Evolutionary conservation across 53 echinoderm and acorn worm species (phyloP), one percentile per base, ranked within the genome.

Genomic region (Holothuria leucospilota): DNA sequence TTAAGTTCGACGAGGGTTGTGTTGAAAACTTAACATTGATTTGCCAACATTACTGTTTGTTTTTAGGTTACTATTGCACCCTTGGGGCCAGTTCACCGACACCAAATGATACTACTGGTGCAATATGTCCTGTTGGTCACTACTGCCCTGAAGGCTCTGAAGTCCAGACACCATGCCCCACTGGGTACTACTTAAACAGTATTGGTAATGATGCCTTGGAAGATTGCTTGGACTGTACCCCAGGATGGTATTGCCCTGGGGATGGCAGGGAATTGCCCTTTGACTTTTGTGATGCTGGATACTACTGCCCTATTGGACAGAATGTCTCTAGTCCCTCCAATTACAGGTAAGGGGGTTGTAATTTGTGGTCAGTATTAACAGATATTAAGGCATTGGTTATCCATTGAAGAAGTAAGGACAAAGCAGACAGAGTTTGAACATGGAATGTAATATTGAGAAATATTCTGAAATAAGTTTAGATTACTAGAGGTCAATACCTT

Each of bases 241-340:
- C 88, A 61, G 99, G 99, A 25, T 88, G 88, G 68, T 95, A 88
- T 84, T 95, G 99, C 60, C 99, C 99, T 27, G 99, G 99, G 46
- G 84, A 86, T 29, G 95, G 95, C 18, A 62, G 92, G 61, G 93
- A 91, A 70, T 69, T 85, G 2, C 93, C 94, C 0, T 84, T 85
- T 58, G 95, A 88, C 10, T 73, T 81, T 20, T 98, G 99, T 71
- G 95, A 95, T 40, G 88, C 92, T 21, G 99, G 99, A 5, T 98
- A 90, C 78, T 98, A 93, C 82, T 98, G 99, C 77, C 99, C 98
- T 24, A 75, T 90, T 18, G 99, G 99, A 42, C 99, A 98, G 85
- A 95, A 93, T 26, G 96, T 93, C 29, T 90, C 99, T 14, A 92
- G 90, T 12, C 99, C 99, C 30, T 84, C 94, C 0, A 90, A 92